phyloP scores from a whole-genome alignment of 2,888 invertebrate genomes.

The Schrankia costaestrigalis region DNA sequence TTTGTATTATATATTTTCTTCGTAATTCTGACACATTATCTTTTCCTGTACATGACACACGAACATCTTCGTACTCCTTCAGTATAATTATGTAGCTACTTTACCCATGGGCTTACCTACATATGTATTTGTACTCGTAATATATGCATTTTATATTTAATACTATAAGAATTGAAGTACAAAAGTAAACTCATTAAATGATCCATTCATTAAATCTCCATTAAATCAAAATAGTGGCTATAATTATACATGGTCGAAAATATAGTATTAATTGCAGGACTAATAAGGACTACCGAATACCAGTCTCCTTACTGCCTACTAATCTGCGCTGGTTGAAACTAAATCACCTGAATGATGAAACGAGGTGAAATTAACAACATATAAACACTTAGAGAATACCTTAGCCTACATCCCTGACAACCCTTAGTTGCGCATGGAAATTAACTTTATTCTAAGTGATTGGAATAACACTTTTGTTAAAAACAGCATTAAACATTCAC shows the following conservation, averaged over 20 bases:
- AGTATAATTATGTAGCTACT: too few species aligned
- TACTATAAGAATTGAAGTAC: background rate
- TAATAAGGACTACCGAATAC: slow-evolving; percentile 66
- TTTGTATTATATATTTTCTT: too few species aligned
- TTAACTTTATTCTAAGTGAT: slow-evolving; percentile 10
- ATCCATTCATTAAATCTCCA: too few species aligned
- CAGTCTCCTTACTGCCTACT: slow-evolving; percentile 69
- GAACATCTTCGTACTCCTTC: too few species aligned
- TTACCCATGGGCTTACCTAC: too few species aligned
- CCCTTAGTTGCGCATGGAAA: slow-evolving; percentile 47
- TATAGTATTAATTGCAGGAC: slow-evolving; percentile 65
- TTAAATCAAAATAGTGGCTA: background rate
- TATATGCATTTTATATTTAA: background rate
- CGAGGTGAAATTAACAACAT: slow-evolving; percentile 58
- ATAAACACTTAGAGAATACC: slow-evolving; percentile 48
- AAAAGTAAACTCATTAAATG: background rate
- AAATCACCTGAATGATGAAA: slow-evolving; percentile 41
- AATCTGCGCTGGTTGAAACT: slow-evolving; percentile 68
- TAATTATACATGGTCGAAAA: slow-evolving; percentile 30
- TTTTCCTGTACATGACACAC: too few species aligned
- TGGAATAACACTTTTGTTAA: slow-evolving; percentile 16
- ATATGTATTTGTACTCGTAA: too few species aligned
- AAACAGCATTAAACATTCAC: slow-evolving; percentile 33
- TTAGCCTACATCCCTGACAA: slow-evolving; percentile 34
- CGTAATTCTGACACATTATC: too few species aligned